Base-by-base conservation (phyloP, 1,140 invertebrate species). In the Drosophila fuyamai region DNA sequence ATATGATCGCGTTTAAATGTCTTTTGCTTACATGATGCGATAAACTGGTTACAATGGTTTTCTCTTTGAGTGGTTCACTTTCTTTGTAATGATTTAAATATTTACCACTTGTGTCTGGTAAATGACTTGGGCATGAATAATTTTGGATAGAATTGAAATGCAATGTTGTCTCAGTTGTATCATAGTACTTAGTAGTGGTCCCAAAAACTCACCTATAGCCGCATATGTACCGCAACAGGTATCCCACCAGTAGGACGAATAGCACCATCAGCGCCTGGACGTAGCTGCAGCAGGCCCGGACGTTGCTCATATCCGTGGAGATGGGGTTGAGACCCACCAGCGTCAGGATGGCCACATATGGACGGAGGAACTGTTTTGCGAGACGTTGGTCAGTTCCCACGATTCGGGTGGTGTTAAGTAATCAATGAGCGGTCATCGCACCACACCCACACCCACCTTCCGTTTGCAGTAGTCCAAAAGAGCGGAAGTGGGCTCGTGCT, bases 391-490 rank as follows among this genome's bases (percentile, higher is more conserved):
- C n/a, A 43, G 56, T 61, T 46, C 29, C 46, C 29, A 68, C 65
- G 38, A 29, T 55, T 7, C 14, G 12, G 23, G 23, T n/a, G 29
- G 6, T 12, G 66, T 47, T 16, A 18, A 14, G 14, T 66, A 66
- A 66, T 61, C 16, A 5, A 18, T 5, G 27, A 27, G 35, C 14
- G 9, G 7, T 55, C 10, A 35, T 48, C 6, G 18, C 41, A 54
- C n/a, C 63, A 63, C 59, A 48, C 36, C 50, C 38, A 62, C 12
- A 50, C 76, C 76, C 80, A 94, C 94, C 92, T 96, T 96, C 44
- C 94, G 94, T 93, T 97, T 96, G 92, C 96, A 97, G 79, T 96
- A 96, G 89, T 95, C 94, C 89, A 97, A 93, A 65, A 96, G 94
- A 32, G 95, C 95, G 4, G 96, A 96, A 56, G 95, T 96, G 76